phyloP scores from a whole-genome alignment of 2,113 vertebrate genomes.

The Pampusana beccarii region DNA sequence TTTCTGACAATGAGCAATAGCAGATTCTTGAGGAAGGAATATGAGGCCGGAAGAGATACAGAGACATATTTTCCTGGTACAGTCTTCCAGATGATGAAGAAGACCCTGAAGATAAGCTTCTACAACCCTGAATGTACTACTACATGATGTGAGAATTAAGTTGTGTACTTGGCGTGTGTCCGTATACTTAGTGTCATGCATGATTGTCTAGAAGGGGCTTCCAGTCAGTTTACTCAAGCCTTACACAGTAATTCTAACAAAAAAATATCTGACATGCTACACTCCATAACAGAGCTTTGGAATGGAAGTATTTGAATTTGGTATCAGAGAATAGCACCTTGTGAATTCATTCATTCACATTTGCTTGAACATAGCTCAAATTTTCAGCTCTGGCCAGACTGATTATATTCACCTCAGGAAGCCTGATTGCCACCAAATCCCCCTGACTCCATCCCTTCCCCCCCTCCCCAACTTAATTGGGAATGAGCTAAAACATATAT shows the following conservation, averaged over 20 bases:
- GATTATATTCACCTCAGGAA: not conserved
- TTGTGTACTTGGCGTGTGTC: not conserved
- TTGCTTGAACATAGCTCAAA: not conserved
- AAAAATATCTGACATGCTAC: not conserved
- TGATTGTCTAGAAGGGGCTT: not conserved
- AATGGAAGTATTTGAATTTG: not conserved
- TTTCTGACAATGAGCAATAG: not conserved
- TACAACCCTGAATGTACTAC: not conserved
- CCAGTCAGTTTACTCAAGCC: not conserved
- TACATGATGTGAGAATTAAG: not conserved
- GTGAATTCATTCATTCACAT: not conserved
- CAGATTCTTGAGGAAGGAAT: not conserved
- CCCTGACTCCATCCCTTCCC: accelerated
- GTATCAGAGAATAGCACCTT: not conserved
- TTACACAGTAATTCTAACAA: not conserved
- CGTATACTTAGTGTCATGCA: not conserved
- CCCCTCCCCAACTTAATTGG: not conserved
- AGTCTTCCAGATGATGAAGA: not conserved
- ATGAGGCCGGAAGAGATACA: not conserved
- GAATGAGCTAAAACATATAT: not conserved
- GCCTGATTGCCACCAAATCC: not conserved
- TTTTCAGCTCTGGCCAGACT: not conserved
- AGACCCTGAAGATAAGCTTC: not conserved
- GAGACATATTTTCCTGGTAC: not conserved
- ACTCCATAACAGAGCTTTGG: not conserved